A percentile compares a stretch with the other conserved stretches of the same genome.
Conservation (phyloP, 1,140 invertebrate genomes). For the Papilio helenus region DNA sequence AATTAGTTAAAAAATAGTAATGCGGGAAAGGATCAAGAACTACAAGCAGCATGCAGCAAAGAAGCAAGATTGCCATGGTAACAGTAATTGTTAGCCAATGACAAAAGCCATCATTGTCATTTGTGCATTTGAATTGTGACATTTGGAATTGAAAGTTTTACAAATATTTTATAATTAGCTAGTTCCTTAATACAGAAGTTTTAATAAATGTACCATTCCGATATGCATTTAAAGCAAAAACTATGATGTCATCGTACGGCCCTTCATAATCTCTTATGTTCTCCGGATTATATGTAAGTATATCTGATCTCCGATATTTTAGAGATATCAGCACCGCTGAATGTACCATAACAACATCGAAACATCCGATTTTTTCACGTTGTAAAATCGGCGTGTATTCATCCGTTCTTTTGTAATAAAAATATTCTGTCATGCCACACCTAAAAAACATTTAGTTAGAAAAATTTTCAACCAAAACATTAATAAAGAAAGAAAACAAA, state of each 20-base stretch:
- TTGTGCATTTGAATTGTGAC: too few relatives aligned
- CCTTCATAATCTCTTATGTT: conserved; percentile 87
- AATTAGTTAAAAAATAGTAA: too few relatives aligned
- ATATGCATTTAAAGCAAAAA: conserved; percentile 94
- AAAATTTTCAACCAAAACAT: conserved; percentile 22
- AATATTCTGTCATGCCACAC: conserved; percentile 94
- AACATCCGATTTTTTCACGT: conserved; percentile 89
- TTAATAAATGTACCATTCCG: conserved; percentile 82
- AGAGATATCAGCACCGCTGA: conserved; percentile 94
- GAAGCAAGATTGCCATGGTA: too few relatives aligned
- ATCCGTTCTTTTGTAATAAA: conserved; percentile 94
- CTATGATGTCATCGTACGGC: conserved; percentile 96
- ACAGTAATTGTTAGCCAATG: too few relatives aligned
- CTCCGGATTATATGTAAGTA: conserved; percentile 89
- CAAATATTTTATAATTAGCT: too few relatives aligned
- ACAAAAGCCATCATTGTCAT: too few relatives aligned
- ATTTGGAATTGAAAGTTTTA: too few relatives aligned
- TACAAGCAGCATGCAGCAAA: too few relatives aligned
- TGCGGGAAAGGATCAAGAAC: too few relatives aligned
- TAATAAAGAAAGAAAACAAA: conserved; percentile 17
- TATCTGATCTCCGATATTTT: conserved; percentile 83
- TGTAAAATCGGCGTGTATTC: conserved; percentile 93
- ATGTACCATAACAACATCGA: conserved; percentile 96
- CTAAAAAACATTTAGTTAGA: conserved; percentile 78
- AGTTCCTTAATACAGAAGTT: neutral